These are phyloP conservation scores for Bembecia ichneumoniformis DNA, from an alignment of 2,888 invertebrate species.

Conservation along the genomic window DNA sequence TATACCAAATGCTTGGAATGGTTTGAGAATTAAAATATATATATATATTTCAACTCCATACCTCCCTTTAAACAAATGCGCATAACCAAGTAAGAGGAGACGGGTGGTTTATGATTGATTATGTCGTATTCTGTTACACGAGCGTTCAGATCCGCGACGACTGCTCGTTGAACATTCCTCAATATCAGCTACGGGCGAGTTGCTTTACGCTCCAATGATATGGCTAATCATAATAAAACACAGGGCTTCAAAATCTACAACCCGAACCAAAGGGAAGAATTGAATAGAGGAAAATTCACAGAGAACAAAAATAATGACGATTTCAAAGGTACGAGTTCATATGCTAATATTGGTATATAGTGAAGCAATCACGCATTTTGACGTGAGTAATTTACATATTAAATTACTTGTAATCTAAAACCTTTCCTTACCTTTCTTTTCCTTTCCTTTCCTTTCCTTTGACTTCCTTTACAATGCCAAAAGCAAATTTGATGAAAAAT, in stretches of 20 bases:
- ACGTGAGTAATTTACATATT: too few relatives aligned
- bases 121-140: constrained; percentile 48
- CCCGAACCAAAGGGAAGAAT: constrained; percentile 31
- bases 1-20: too few relatives aligned
- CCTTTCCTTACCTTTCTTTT: too few relatives aligned
- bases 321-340: constrained; percentile 18
- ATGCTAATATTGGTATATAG: background rate
- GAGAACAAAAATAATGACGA: constrained; percentile 20
- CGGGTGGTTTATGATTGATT: constrained; percentile 62
- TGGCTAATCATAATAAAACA: constrained; percentile 22
- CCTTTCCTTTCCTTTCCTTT: too few relatives aligned
- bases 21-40: background rate
- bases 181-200: constrained; percentile 1
- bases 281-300: constrained; percentile 29
- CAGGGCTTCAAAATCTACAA: constrained; percentile 30
- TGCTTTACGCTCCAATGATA: constrained; percentile 7
- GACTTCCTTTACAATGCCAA: too few relatives aligned
- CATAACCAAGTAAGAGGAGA: constrained; percentile 53
- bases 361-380: background rate
- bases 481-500: too few relatives aligned
- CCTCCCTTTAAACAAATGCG: constrained; percentile 38
- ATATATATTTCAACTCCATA: constrained; percentile 27
- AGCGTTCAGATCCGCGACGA: constrained; percentile 26
- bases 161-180: constrained; percentile 2
- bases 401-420: too few relatives aligned